Evolutionary conservation across 2,888 invertebrate genomes (phyloP).

Genomic region (Parapristionchus giblindavisi): DNA sequence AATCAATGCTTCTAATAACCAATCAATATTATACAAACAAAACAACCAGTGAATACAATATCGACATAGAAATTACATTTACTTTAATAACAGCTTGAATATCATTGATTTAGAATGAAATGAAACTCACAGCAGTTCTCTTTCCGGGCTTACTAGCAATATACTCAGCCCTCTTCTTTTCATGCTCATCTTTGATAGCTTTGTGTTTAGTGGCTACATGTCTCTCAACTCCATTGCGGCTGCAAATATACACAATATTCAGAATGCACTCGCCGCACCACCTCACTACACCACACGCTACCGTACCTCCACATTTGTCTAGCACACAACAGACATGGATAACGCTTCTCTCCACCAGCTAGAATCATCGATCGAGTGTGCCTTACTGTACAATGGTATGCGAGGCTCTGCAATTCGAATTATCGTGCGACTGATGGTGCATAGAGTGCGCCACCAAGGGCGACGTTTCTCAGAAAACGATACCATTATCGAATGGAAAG

Average conservation of each 20-base stretch:
- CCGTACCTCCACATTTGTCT: constrained; percentile 4
- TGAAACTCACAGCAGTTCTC: neutral
- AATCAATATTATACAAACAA: too few species aligned
- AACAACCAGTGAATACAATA: too few species aligned
- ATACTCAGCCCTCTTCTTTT: constrained; percentile 1
- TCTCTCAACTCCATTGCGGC: neutral
- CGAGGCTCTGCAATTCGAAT: constrained; percentile 17
- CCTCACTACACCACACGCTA: neutral
- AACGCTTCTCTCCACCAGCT: neutral
- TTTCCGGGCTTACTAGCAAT: neutral
- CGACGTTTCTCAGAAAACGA: neutral
- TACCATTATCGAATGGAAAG: constrained; percentile 29
- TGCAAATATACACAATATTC: neutral
- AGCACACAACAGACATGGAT: constrained; percentile 28
- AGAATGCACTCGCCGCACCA: neutral
- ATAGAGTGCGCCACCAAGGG: neutral
- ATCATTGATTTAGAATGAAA: neutral
- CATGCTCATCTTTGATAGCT: constrained; percentile 21
- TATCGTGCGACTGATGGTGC: neutral
- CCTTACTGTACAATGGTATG: constrained; percentile 26
- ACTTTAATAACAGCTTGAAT: too few species aligned
- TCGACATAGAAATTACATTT: too few species aligned
- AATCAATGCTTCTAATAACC: too few species aligned
- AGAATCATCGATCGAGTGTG: neutral
- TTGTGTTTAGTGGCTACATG: neutral